Evolutionary conservation across 2,888 invertebrate species (phyloP).

Genomic region (Dicranocentrus wangi): DNA sequence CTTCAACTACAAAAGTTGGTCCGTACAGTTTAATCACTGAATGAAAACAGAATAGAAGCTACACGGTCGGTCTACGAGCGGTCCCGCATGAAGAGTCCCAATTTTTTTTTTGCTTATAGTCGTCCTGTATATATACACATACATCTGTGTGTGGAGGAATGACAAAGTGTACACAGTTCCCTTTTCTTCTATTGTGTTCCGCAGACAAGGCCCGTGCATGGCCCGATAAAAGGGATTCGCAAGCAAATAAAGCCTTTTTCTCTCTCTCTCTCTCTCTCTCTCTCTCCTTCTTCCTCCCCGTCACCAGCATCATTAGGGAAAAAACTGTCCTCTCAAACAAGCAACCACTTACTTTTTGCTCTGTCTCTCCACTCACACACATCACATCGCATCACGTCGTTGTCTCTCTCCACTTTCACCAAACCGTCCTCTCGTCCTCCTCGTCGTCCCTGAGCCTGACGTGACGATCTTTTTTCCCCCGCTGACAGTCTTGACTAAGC

Average conservation of each 20-base stretch:
- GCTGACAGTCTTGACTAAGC: conserved; percentile 21
- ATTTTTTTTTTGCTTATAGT: too few species aligned
- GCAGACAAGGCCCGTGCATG: not conserved
- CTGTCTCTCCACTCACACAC: not conserved
- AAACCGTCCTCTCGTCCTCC: too few species aligned
- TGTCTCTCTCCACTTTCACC: too few species aligned
- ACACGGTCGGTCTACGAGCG: too few species aligned
- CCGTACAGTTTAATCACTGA: too few species aligned
- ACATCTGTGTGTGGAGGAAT: too few species aligned
- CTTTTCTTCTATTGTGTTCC: conserved; percentile 1
- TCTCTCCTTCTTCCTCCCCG: conserved; percentile 14
- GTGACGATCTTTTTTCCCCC: conserved; percentile 11
- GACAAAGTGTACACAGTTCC: not conserved
- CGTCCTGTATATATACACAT: too few species aligned
- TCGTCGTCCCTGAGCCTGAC: not conserved
- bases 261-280: conserved; percentile 7
- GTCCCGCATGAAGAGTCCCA: too few species aligned
- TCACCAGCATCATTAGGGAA: conserved; percentile 21
- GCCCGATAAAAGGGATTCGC: not conserved
- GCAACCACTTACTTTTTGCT: not conserved
- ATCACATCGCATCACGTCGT: too few species aligned
- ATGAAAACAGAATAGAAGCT: too few species aligned
- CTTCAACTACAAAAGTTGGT: too few species aligned
- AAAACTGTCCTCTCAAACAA: conserved; percentile 26
- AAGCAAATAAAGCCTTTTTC: conserved; percentile 19